phyloP scores from a whole-genome alignment of 2,113 vertebrate genomes.

The Clupea harengus region DNA sequence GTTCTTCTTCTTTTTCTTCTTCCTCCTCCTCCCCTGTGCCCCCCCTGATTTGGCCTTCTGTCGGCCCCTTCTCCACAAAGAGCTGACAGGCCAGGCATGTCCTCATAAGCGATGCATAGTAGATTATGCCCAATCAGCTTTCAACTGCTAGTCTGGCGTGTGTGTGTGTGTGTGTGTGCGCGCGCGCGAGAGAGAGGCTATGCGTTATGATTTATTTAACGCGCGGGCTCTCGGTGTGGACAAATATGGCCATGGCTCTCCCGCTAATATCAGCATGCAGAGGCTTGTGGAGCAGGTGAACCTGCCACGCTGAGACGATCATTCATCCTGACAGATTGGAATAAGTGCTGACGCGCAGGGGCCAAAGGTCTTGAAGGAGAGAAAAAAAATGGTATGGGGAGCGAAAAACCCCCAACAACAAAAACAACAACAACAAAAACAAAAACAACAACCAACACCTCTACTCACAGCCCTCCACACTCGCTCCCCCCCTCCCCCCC shows the following conservation, averaged over 20 bases:
- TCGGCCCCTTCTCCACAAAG: background rate
- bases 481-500: background rate
- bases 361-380: slow-evolving; percentile 42
- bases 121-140: slow-evolving; percentile 7
- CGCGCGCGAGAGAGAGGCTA: background rate
- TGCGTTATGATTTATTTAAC: slow-evolving; percentile 11
- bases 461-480: background rate
- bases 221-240: background rate
- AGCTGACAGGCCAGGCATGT: background rate
- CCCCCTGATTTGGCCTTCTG: background rate
- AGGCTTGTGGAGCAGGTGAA: slow-evolving; percentile 28
- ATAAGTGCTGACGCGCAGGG: slow-evolving; percentile 44
- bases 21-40: background rate
- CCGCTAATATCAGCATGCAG: slow-evolving; percentile 29
- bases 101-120: background rate
- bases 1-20: background rate
- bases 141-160: background rate
- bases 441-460: slow-evolving; percentile 27
- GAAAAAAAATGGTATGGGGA: background rate
- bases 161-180: background rate
- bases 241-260: slow-evolving; percentile 29
- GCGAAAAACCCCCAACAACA: background rate
- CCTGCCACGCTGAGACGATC: slow-evolving; percentile 34
- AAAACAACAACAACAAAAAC: background rate
- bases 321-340: slow-evolving; percentile 48